Conservation (phyloP, 2,113 vertebrate genomes). For the Chloropsis cyanopogon region DNA sequence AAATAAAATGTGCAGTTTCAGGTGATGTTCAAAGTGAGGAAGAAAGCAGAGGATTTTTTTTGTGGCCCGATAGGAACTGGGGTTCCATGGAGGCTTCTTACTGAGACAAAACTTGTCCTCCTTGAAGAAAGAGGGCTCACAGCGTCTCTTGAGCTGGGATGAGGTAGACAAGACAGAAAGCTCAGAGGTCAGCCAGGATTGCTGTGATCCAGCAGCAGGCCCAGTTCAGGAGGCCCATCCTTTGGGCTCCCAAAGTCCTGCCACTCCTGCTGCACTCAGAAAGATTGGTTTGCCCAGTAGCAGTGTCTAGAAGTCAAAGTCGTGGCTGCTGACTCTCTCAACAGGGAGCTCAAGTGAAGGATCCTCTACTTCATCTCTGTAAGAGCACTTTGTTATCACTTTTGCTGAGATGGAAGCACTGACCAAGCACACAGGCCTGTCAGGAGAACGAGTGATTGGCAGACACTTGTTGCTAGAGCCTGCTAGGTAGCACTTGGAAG, state of each 20-base stretch:
- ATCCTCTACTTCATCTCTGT: neutral
- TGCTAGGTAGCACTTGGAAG: neutral
- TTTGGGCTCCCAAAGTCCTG: neutral
- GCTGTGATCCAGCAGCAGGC: neutral
- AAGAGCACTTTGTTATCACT: fast-evolving
- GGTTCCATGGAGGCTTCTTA: neutral
- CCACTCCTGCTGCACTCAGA: fast-evolving
- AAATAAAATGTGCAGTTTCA: neutral
- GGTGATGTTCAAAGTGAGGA: neutral
- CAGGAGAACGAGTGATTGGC: neutral
- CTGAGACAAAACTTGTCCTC: neutral
- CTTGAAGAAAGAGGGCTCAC: neutral
- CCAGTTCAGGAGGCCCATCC: neutral
- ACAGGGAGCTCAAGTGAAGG: neutral
- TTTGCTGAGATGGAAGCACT: neutral
- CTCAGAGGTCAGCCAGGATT: neutral
- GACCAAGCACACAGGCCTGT: neutral
- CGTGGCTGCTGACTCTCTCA: neutral
- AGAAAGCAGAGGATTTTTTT: neutral
- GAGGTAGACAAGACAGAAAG: neutral
- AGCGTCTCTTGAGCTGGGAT: neutral
- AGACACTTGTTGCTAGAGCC: neutral
- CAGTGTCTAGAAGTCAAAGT: neutral
- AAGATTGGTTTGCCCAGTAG: neutral
- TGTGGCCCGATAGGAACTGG: neutral